Base-by-base conservation (phyloP, 2,113 vertebrate genomes). In the Nibea albiflora region DNA sequence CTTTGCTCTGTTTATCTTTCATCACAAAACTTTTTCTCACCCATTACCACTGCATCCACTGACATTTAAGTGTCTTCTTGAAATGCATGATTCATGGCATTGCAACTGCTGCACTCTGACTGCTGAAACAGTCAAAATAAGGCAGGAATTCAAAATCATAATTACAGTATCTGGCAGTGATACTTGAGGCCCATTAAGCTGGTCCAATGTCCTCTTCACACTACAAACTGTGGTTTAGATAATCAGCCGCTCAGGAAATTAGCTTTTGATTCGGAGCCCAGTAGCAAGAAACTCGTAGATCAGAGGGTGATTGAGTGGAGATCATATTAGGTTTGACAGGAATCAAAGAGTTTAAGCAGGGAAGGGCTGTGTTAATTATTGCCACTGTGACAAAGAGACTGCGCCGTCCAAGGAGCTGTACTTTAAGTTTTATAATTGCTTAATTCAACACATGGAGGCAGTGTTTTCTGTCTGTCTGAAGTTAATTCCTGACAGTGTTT, bases 91-190 rank as follows among this genome's bases (percentile, higher is more conserved):
- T 58, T 84, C 56, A 62, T 49, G 26, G 68, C 24, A n/a, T 11
- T 54, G 26, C 22, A 60, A 74, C 73, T 78, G 68, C 78, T 73
- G 11, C 61, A 50, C 72, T 74, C 24, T 26, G 24, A 26, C 24
- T 26, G 24, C 35, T 65, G 56, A 77, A 73, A 60, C 24, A 68
- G 47, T 71, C 68, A 31, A n/a, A 49, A 52, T 63, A n/a, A 74
- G n/a, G 67, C 42, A 24, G 53, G 44, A n/a, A 63, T 58, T 79
- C 24, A 24, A 61, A 75, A 70, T 60, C 49, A n/a, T 76, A 84
- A 90, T 79, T 81, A 73, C n/a, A 60, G 53, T 72, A 62, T 72
- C 69, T 81, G 63, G n/a, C 44, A 10, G 73, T 44, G 65, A 60
- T 73, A 46, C 5, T 19, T 0, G 11, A 7, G 63, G 53, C 77